Base-by-base conservation (phyloP, 30 jellyfish, hydroid and myxozoan species). In the Mastigias papua region DNA sequence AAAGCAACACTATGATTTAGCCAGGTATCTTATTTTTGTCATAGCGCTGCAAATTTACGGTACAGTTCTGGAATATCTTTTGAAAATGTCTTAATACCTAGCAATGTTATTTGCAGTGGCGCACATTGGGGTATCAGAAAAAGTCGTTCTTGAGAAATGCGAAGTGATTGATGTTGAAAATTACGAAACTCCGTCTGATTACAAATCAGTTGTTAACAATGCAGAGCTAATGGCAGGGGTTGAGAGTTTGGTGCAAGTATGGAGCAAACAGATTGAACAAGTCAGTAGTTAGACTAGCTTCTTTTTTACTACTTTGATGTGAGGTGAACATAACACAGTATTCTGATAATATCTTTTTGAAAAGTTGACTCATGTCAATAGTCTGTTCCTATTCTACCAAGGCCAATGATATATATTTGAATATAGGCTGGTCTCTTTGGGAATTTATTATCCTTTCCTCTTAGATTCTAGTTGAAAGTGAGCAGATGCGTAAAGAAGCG, bases 191-290 rank as follows among this genome's bases (percentile, higher is more conserved):
- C 85, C 97, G 16, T 68, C 86, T 4, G 95, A 90, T 46, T 86
- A 74, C 77, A 75, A 28, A 48, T 20, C 79, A 37, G 91, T 90
- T 20, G 98, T 82, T 11, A 86, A 81, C 46, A 90, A 90, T 69
- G 68, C 98, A 1, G 99, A 95, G 67, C 76, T 77, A 58, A 26
- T 95, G 87, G 81, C 86, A 42, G 95, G 90, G 11, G 46, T 90
- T 19, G 99, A 90, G 60, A 89, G 80, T 34, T 88, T 82, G 34
- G 96, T 95, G 1, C 93, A 76, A 22, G 57, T 64, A 3, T 95
- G 99, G 99, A 76, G 99, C 89, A 95, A 95, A 46, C 99, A 95
- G 81, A 95, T 95, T 48, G 99, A 95, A 49, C 99, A 95, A 96
- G 99, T 85, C 28, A 11, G 91, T 27, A 20, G n/a, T n/a, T n/a